These are phyloP conservation scores for Netelia virgata DNA, from an alignment of 2,888 invertebrate genomes.

Conservation along the genomic window DNA sequence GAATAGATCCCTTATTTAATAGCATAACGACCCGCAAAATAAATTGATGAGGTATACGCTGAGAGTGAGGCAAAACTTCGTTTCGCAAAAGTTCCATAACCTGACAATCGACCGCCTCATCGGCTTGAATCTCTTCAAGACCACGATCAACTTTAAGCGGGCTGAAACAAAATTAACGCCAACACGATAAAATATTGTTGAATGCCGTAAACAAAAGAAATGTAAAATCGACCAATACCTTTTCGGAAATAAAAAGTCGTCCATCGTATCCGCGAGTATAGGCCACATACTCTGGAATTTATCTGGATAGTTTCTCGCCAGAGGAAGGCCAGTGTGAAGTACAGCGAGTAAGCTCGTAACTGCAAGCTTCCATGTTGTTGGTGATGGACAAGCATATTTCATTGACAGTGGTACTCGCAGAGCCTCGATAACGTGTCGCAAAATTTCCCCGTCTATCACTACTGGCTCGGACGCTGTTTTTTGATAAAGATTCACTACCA, in stretches of 20 bases:
- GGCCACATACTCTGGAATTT: slow-evolving; percentile 94
- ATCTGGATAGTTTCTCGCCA: slow-evolving; percentile 92
- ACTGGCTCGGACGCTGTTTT: slow-evolving; percentile 90
- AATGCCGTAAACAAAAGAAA: background rate
- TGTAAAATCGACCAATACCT: slow-evolving; percentile 85
- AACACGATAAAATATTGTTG: slow-evolving; percentile 5
- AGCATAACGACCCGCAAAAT: slow-evolving; percentile 93
- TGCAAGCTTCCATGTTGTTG: slow-evolving; percentile 93
- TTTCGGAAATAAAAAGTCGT: slow-evolving; percentile 96
- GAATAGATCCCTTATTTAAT: slow-evolving; percentile 94
- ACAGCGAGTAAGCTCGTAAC: slow-evolving; percentile 92
- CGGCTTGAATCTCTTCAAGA: slow-evolving; percentile 86
- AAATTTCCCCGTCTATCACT: slow-evolving; percentile 90
- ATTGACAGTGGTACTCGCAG: slow-evolving; percentile 91
- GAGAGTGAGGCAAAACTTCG: slow-evolving; percentile 93
- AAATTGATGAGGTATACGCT: slow-evolving; percentile 92
- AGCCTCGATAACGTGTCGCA: slow-evolving; percentile 90
- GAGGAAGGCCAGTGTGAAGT: slow-evolving; percentile 93
- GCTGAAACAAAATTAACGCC: slow-evolving; percentile 76
- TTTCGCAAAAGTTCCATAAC: slow-evolving; percentile 93
- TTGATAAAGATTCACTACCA: slow-evolving; percentile 91
- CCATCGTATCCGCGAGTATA: slow-evolving; percentile 93
- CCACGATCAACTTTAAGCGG: slow-evolving; percentile 86
- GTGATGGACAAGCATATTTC: slow-evolving; percentile 93
- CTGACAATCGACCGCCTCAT: slow-evolving; percentile 94